phyloP scores from a whole-genome alignment of 2,797 vertebrate species.

The Girardinus metallicus region DNA sequence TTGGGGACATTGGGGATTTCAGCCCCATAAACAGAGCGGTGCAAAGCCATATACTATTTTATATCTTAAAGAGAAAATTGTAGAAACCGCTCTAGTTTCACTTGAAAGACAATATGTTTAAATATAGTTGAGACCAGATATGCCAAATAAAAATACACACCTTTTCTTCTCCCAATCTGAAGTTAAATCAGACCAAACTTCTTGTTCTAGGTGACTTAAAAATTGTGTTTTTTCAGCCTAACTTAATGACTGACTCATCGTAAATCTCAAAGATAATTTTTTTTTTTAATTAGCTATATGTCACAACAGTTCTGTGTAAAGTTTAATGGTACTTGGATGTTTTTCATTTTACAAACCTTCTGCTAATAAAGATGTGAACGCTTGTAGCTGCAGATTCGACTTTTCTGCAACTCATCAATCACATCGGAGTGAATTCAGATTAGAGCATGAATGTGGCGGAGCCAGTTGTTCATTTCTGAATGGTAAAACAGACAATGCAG shows the following conservation, averaged over 20 bases:
- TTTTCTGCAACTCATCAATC: neutral
- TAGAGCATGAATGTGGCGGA: neutral
- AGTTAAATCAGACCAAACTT: neutral
- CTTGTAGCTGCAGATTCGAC: neutral
- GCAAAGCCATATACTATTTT: neutral
- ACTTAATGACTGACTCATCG: neutral
- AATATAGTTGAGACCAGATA: neutral
- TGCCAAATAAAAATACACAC: no score
- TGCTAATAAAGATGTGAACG: neutral
- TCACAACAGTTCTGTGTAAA: neutral
- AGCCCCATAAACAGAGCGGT: neutral
- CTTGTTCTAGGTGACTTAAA: neutral
- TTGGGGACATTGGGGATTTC: neutral
- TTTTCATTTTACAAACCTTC: neutral
- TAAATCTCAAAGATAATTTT: neutral
- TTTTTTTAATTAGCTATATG: neutral
- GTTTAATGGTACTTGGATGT: neutral
- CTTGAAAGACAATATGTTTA: neutral
- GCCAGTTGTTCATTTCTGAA: neutral
- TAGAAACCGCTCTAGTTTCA: neutral
- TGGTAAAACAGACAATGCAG: neutral
- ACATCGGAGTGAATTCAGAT: constrained; percentile 3
- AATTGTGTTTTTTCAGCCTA: neutral
- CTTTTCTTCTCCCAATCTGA: no score
- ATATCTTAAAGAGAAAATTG: neutral